These are phyloP conservation scores for Camelus dromedarius DNA, from an alignment of 2,113 vertebrate species.

Conservation along the genomic window DNA sequence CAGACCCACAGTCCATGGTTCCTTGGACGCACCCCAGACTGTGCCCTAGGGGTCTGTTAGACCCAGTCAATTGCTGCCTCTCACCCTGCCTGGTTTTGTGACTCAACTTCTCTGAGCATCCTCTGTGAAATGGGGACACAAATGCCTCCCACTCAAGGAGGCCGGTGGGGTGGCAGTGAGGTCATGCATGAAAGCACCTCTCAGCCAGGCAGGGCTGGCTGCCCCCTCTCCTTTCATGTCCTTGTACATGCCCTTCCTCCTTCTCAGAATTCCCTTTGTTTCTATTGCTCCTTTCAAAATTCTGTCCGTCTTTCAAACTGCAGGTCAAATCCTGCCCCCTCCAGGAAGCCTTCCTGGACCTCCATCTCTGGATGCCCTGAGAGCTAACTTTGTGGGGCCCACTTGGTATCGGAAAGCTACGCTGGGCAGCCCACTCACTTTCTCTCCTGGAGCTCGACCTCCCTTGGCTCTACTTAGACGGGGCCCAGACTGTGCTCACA, in stretches of 20 bases:
- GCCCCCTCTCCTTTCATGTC: background rate
- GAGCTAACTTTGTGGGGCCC: background rate
- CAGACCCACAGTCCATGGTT: background rate
- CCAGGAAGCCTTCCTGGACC: background rate
- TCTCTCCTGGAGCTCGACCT: background rate
- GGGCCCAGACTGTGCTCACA: background rate
- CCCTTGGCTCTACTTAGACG: background rate
- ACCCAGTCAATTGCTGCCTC: background rate
- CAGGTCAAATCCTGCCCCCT: background rate
- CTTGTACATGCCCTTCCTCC: rapidly evolving
- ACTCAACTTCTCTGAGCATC: background rate
- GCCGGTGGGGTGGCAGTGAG: background rate
- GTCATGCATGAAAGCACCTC: background rate
- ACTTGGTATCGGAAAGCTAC: background rate
- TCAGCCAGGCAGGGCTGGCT: background rate
- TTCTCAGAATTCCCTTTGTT: background rate
- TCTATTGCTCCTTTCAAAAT: background rate
- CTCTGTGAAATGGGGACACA: background rate
- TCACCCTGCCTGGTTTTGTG: background rate
- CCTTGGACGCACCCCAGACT: background rate
- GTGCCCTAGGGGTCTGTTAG: background rate
- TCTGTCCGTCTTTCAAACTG: background rate
- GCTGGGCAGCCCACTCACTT: background rate
- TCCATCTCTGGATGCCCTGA: background rate
- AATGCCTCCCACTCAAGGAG: background rate